Percentiles rank a stretch among this genome's conserved stretches.
phyloP scores from a whole-genome alignment of 2,888 invertebrate genomes.

The Quadriops clusia region DNA sequence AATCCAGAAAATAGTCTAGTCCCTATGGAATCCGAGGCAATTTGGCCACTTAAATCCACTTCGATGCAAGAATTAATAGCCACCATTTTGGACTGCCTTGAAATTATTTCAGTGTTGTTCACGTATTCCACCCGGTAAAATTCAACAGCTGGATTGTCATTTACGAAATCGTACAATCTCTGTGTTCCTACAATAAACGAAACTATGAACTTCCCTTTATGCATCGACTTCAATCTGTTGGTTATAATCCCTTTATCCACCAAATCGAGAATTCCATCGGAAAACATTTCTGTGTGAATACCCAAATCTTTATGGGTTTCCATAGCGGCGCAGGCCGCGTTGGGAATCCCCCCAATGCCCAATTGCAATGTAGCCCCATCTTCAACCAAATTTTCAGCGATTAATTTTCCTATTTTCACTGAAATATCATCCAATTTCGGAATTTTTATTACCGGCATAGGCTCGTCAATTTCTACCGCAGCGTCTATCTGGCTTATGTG shows the following conservation, averaged over 20 bases:
- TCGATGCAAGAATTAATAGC: conserved; percentile 56
- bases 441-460: conserved; percentile 36
- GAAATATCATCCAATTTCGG: conserved; percentile 38
- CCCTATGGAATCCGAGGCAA: conserved; percentile 51
- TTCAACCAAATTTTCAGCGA: conserved; percentile 47
- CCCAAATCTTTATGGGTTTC: conserved; percentile 48
- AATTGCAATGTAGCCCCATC: conserved; percentile 54
- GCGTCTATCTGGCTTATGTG: conserved; percentile 51
- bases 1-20: conserved; percentile 47
- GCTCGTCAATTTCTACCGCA: conserved; percentile 39
- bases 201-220: conserved; percentile 46
- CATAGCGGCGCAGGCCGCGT: conserved; percentile 44
- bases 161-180: conserved; percentile 48
- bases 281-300: conserved; percentile 53
- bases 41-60: conserved; percentile 53
- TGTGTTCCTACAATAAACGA: conserved; percentile 48
- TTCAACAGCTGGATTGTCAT: conserved; percentile 51
- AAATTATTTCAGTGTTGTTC: conserved; percentile 42
- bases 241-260: conserved; percentile 46
- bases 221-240: conserved; percentile 44
- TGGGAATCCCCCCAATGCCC: conserved; percentile 53
- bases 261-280: conserved; percentile 49
- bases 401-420: conserved; percentile 44
- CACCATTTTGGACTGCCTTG: conserved; percentile 49
- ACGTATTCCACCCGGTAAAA: conserved; percentile 43